These are phyloP conservation scores for Eucriotettix oculatus DNA, from an alignment of 2,888 invertebrate genomes.

Conservation along the genomic window DNA sequence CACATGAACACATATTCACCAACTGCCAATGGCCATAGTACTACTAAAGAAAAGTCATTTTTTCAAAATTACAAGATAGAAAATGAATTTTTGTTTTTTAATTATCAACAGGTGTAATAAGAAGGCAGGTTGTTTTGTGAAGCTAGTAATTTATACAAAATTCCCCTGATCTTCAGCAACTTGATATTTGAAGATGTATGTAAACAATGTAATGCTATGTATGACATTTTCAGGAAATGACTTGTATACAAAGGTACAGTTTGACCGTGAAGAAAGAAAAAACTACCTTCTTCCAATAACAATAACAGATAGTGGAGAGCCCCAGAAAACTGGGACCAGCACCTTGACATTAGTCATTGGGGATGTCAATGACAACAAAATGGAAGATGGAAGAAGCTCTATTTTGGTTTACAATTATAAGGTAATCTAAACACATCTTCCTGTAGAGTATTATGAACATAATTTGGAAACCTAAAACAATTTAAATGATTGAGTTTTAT, in stretches of 20 bases:
- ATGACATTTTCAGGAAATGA: slow-evolving; percentile 30
- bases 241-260: slow-evolving; percentile 53
- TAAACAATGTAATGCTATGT: not conserved
- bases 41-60: too few species aligned
- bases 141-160: not conserved
- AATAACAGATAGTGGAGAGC: slow-evolving; percentile 72
- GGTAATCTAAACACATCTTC: slow-evolving; percentile 31
- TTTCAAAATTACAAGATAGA: too few species aligned
- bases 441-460: too few species aligned
- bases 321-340: slow-evolving; percentile 58
- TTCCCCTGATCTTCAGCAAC: not conserved
- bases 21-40: too few species aligned
- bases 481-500: too few species aligned
- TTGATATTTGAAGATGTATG: not conserved
- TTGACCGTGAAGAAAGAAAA: slow-evolving; percentile 78
- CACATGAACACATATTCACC: not conserved
- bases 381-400: slow-evolving; percentile 71
- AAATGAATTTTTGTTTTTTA: too few species aligned
- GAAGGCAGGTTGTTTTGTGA: too few species aligned
- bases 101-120: too few species aligned
- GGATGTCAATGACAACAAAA: slow-evolving; percentile 85
- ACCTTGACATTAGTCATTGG: slow-evolving; percentile 80
- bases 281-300: slow-evolving; percentile 76
- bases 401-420: slow-evolving; percentile 92
- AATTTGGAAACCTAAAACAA: too few species aligned